Evolutionary conservation across 1,140 invertebrate species (phyloP).

Genomic region (Zaprionus ornatus): DNA sequence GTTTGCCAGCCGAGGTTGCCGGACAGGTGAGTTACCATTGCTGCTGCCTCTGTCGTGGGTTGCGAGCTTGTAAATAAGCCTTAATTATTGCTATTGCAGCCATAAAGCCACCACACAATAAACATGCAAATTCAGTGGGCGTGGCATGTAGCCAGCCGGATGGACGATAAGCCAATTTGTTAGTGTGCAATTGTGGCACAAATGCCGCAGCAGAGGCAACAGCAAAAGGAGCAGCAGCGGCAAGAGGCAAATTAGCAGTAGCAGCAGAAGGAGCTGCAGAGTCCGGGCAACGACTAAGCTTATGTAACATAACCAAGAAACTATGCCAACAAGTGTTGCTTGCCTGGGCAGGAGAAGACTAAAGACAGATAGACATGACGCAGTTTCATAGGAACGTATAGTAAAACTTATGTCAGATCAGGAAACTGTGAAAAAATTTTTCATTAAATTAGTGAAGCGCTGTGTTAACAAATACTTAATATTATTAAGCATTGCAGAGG

Average conservation of each 20-base stretch:
- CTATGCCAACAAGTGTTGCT: constrained; percentile 10
- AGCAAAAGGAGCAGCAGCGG: background rate
- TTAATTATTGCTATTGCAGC: constrained; percentile 78
- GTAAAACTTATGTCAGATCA: background rate
- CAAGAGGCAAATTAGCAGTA: background rate
- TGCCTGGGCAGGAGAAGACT: background rate
- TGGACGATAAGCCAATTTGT: constrained; percentile 49
- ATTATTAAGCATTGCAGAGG: background rate
- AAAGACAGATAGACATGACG: background rate
- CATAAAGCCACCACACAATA: constrained; percentile 79
- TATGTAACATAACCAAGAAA: background rate
- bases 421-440: too few species aligned
- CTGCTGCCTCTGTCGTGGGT: constrained; percentile 35
- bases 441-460: too few species aligned
- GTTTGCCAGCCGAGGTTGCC: constrained; percentile 54
- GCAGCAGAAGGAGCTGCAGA: background rate
- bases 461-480: background rate
- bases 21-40: constrained; percentile 35
- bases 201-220: background rate
- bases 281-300: background rate
- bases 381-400: background rate
- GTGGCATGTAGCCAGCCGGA: constrained; percentile 12
- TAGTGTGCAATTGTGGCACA: constrained; percentile 13
- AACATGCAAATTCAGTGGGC: constrained; percentile 73
- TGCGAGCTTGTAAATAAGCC: constrained; percentile 77